These are phyloP conservation scores for Trichopria drosophilae DNA, from an alignment of 2,888 invertebrate genomes.

Conservation along the genomic window DNA sequence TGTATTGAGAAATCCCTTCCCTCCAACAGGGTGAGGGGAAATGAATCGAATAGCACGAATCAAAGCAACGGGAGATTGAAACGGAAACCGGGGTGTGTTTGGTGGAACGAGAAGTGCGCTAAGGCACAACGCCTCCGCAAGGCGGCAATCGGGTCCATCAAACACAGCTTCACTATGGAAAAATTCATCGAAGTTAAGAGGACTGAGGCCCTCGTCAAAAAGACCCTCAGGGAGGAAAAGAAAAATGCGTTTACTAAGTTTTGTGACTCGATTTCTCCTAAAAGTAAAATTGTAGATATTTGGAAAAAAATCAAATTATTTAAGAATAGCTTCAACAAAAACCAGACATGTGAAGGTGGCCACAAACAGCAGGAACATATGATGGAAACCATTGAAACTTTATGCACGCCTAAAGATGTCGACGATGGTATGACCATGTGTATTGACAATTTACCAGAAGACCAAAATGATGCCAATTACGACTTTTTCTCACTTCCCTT, in stretches of 20 bases:
- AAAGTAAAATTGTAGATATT: slow-evolving; percentile 5
- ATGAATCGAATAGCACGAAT: no score
- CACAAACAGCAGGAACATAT: slow-evolving; percentile 9
- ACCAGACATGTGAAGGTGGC: slow-evolving; percentile 1
- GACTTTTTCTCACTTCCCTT: neutral
- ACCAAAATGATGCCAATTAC: no score
- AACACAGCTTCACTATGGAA: neutral
- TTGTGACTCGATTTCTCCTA: slow-evolving; percentile 6
- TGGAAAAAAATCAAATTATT: slow-evolving; percentile 14
- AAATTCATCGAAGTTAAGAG: slow-evolving; percentile 4
- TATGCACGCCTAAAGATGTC: neutral
- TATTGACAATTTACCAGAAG: no score
- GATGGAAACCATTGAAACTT: neutral
- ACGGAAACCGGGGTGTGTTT: no score
- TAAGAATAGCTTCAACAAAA: neutral
- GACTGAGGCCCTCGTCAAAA: neutral
- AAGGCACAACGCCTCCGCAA: neutral
- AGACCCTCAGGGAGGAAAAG: slow-evolving; percentile 8
- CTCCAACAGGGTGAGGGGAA: no score
- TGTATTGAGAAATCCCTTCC: no score
- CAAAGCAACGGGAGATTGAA: no score
- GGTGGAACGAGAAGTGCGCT: slow-evolving; percentile 9
- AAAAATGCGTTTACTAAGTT: neutral
- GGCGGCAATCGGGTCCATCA: neutral
- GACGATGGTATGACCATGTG: neutral